These are phyloP conservation scores for Eupelmus urozonus DNA, from an alignment of 2,888 invertebrate species.

Conservation along the genomic window DNA sequence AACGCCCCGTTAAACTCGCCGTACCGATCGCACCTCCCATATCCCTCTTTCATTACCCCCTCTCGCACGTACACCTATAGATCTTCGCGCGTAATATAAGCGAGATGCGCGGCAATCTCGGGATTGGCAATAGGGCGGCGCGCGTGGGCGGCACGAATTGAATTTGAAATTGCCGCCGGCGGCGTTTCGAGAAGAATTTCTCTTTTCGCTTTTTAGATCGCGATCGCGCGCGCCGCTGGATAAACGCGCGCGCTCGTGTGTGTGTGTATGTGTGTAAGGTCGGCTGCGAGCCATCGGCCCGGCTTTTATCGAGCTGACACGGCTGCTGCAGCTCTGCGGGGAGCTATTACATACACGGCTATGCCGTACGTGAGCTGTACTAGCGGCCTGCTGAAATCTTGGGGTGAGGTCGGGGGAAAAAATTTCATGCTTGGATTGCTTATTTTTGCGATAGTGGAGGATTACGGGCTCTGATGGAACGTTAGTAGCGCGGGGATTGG, in stretches of 20 bases:
- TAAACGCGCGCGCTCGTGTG: too few relatives aligned
- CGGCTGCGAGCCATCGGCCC: slow-evolving; percentile 21
- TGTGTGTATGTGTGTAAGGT: neutral
- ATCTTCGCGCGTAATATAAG: neutral
- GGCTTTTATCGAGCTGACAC: slow-evolving; percentile 33
- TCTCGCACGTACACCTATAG: neutral
- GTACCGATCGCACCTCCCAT: neutral
- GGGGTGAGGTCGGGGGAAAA: neutral
- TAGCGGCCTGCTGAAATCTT: neutral
- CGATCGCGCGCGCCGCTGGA: slow-evolving; percentile 27
- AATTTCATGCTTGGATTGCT: slow-evolving; percentile 12
- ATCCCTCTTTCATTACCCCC: neutral
- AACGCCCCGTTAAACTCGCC: neutral
- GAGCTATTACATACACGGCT: neutral
- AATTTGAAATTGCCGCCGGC: slow-evolving; percentile 37
- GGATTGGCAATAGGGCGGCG: slow-evolving; percentile 13
- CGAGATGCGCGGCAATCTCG: slow-evolving; percentile 1
- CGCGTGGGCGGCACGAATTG: slow-evolving; percentile 20
- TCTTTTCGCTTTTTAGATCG: slow-evolving; percentile 21
- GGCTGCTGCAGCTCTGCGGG: neutral
- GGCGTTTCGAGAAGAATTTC: slow-evolving; percentile 31
- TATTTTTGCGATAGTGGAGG: neutral
- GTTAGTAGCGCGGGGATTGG: too few relatives aligned
- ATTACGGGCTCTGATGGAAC: neutral
- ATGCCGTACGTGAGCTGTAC: too few relatives aligned